Conservation (phyloP, 35 echinoderm and acorn worm genomes). For the Eucidaris tribuloides region DNA sequence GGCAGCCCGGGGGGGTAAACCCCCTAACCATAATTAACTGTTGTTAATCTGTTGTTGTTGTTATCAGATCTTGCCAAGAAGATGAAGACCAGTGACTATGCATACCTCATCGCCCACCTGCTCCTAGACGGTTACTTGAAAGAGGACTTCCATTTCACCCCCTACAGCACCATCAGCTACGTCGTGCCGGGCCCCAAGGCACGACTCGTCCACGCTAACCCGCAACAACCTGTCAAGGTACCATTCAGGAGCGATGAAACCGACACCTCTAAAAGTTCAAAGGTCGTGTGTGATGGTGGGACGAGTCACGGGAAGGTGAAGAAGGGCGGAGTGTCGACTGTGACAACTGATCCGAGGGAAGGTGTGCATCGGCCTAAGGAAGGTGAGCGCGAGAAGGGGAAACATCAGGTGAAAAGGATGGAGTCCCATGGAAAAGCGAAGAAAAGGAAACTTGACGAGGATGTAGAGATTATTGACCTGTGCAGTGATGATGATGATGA, state of each 20-base stretch:
- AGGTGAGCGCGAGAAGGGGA: too few species aligned
- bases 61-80: conserved; percentile 17
- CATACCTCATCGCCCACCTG: conserved; percentile 49
- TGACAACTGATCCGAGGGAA: too few species aligned
- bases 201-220: neutral
- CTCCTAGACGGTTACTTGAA: conserved; percentile 85
- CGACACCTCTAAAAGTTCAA: neutral
- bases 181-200: conserved; percentile 68
- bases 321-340: too few species aligned
- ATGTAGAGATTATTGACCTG: neutral
- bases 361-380: too few species aligned
- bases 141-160: conserved; percentile 93
- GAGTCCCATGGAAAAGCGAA: conserved; percentile 15
- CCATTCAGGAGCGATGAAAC: neutral
- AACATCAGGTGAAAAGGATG: too few species aligned
- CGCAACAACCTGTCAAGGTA: neutral
- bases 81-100: conserved; percentile 6
- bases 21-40: too few species aligned
- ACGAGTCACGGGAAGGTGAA: too few species aligned
- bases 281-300: neutral
- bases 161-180: conserved; percentile 92
- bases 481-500: conserved; percentile 12
- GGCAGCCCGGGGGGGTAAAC: too few species aligned
- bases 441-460: conserved; percentile 2
- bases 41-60: too few species aligned